Evolutionary conservation across 2,797 vertebrate genomes (phyloP).

Genomic region (Epinephelus malabaricus): DNA sequence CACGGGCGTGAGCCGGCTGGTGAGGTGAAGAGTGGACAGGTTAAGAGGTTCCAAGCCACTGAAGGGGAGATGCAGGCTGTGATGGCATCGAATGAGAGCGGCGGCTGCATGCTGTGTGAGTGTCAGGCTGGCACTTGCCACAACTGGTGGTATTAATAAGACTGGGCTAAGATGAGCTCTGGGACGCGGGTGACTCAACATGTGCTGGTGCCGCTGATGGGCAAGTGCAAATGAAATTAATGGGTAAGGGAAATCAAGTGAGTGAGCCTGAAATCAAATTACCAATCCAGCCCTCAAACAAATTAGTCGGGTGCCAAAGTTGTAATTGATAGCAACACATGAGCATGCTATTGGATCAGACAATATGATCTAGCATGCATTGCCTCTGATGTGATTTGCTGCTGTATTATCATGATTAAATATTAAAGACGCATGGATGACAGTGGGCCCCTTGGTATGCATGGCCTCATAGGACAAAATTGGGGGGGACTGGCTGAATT

Average conservation of each 20-base stretch:
- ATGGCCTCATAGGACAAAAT: constrained; percentile 61
- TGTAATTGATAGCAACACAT: constrained; percentile 89
- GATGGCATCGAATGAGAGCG: constrained; percentile 65
- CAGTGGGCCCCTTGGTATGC: constrained; percentile 61
- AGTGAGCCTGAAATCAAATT: constrained; percentile 88
- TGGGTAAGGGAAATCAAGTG: constrained; percentile 90
- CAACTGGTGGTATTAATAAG: constrained; percentile 83
- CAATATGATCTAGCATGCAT: constrained; percentile 84
- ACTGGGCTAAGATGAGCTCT: constrained; percentile 85
- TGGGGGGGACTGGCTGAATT: constrained; percentile 47
- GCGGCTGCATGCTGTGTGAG: constrained; percentile 55
- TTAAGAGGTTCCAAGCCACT: constrained; percentile 78
- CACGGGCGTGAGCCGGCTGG: constrained; percentile 40
- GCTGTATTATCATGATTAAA: constrained; percentile 85
- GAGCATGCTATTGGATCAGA: constrained; percentile 84
- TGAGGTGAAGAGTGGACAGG: constrained; percentile 73
- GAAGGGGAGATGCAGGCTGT: constrained; percentile 71
- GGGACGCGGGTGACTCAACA: constrained; percentile 86
- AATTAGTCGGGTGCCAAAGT: constrained; percentile 90
- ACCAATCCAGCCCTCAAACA: constrained; percentile 85
- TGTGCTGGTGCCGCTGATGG: constrained; percentile 85
- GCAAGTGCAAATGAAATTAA: constrained; percentile 89
- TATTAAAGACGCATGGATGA: constrained; percentile 84
- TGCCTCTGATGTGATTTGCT: constrained; percentile 86
- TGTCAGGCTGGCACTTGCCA: constrained; percentile 76